Evolutionary conservation across 2,797 vertebrate species (phyloP), one percentile per base, ranked within the genome.

Genomic region (Sebastes oblongus): DNA sequence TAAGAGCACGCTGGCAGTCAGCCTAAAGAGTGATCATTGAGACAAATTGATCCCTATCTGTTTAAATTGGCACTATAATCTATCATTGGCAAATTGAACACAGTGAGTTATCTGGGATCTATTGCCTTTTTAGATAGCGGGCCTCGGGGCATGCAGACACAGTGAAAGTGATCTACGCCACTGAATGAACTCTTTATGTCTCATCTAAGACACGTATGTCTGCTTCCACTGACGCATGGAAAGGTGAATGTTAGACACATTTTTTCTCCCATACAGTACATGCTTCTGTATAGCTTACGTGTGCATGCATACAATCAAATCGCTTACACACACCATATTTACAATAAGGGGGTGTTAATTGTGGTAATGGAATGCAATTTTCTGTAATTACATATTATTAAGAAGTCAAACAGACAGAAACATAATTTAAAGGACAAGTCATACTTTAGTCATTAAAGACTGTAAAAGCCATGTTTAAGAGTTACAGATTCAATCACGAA

Each of bases 1-100:
- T 96, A 92, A 83, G 89, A 94, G 84, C 79, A 79, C 25, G 78
- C 96, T 98, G 96, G 97, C 97, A 96, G 97, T 95, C 95, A 92
- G 96, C 96, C 97, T 97, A 96, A 97, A 96, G 96, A 97, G 96
- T 97, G 97, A 98, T 98, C 97, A 97, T 98, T 97, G 96, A 97
- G 97, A 98, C 96, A 98, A 98, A 98, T 99, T 96, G 97, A 98
- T 98, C 96, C 95, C 97, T 97, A 96, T 97, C 97, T 96, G 94
- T 97, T 97, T 97, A 97, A 97, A 98, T 97, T 97, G 97, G 97
- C 96, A 96, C 96, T 95, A 96, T 97, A 97, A 98, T 98, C 96
- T 97, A 97, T 99, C 97, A 98, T 96, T 96, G 96, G 96, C 95
- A 97, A 97, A 97, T 96, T 95, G 95, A 96, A 97, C 97, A 96